Percentiles rank a stretch among this genome's conserved stretches.
Evolutionary conservation across 2,113 vertebrate species (phyloP).

Genomic region (Scomber colias): DNA sequence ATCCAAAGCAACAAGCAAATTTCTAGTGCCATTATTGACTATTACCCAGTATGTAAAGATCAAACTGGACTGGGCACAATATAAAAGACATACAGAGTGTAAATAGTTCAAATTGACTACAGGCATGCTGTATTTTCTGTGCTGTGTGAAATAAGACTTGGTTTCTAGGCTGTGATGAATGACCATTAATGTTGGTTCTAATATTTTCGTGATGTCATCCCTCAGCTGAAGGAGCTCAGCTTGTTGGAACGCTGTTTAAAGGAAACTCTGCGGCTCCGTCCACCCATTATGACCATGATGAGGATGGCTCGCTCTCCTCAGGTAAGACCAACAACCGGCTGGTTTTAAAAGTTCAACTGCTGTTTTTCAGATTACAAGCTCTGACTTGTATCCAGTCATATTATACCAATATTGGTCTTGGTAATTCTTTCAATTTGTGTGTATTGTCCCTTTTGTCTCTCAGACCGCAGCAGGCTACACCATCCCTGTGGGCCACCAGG

Average conservation of each 20-base stretch:
- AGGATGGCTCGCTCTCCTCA: conserved; percentile 94
- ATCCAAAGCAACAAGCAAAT: too few species aligned
- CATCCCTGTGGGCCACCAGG: conserved; percentile 96
- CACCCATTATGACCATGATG: conserved; percentile 99
- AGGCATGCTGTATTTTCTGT: background rate
- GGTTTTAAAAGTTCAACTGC: too few species aligned
- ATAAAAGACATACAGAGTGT: background rate
- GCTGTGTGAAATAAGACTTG: background rate
- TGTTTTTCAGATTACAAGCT: background rate
- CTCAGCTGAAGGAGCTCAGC: conserved; percentile 91
- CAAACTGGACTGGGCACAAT: too few species aligned
- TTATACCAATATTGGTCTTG: background rate
- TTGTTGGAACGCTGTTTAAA: conserved; percentile 95
- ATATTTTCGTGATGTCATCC: conserved; percentile 8
- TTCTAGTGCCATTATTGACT: too few species aligned
- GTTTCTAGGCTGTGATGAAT: background rate
- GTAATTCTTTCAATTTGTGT: background rate
- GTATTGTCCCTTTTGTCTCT: background rate
- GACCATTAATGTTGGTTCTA: background rate
- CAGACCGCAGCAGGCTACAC: conserved; percentile 91
- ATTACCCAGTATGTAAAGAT: too few species aligned
- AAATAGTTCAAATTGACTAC: background rate
- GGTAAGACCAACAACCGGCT: conserved; percentile 70
- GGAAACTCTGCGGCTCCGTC: conserved; percentile 95
- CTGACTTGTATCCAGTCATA: background rate